Base-by-base conservation (phyloP, 2,113 vertebrate genomes). In the Helogale parvula region DNA sequence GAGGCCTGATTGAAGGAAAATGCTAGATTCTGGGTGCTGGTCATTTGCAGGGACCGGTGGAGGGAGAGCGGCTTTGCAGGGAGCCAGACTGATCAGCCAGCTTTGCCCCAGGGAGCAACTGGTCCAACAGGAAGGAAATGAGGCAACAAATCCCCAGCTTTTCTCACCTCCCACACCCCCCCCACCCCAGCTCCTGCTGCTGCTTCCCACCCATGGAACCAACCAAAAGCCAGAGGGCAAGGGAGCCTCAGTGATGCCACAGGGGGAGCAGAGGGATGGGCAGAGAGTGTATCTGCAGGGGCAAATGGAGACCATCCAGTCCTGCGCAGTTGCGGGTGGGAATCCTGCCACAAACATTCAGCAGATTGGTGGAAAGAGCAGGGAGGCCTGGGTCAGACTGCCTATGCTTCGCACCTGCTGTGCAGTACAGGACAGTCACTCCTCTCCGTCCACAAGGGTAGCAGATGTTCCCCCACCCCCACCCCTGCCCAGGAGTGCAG, bases 331-430 rank as follows among this genome's bases (percentile, higher is more conserved):
- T 33, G 23, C 2, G 9, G 10, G 31, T 23, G 16, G 23, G 35
- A 35, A n/a, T 29, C n/a, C 57, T 14, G 71, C 50, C 47, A 4
- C 12, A 31, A 50, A 66, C 29, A 5, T 45, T 74, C 25, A 25
- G 41, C 8, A 85, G 77, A 14, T n/a, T 3, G n/a, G 65, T 45
- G 16, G 83, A 11, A 65, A 69, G 68, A 76, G 15, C 35, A 29
- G 1, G 50, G 66, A 65, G 80, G 25, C 35, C 1, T 25, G 3
- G 74, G 77, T 15, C 68, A 47, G 69, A 11, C 10, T 71, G 71
- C 4, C 9, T 0, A 0, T 0, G 17, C 15, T n/a, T 65, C 35
- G 45, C 8, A 15, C 72, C 85, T 71, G 13, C 86, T 3, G 7
- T 7, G 7, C 45, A 6, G 1, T 7, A 11, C 2, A 0, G 83